Conservation (phyloP, 1,140 invertebrate genomes). For the Drosophila nebulosa region DNA sequence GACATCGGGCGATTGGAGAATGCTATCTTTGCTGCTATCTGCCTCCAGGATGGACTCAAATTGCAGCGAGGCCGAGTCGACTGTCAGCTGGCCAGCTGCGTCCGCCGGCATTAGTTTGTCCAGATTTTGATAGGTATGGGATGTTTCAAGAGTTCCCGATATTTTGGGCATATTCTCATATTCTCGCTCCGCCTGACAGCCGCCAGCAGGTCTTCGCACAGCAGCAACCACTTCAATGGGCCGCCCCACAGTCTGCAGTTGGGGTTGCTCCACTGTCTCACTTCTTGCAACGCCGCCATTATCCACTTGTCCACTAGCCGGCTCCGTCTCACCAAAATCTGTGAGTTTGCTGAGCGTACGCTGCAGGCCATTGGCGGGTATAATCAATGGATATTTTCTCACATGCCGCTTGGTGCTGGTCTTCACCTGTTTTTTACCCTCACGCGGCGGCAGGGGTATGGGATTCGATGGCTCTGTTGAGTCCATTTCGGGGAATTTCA, state of each 20-base stretch:
- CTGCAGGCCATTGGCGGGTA: conserved; percentile 85
- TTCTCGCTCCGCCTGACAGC: conserved; percentile 41
- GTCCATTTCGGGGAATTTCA: conserved; percentile 61
- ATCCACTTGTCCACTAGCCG: background rate
- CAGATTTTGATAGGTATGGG: conserved; percentile 74
- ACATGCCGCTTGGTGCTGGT: conserved; percentile 88
- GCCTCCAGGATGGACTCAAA: conserved; percentile 78
- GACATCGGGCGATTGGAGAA: conserved; percentile 70
- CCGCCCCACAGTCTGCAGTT: conserved; percentile 7
- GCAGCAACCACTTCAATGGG: conserved; percentile 64
- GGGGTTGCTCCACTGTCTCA: background rate
- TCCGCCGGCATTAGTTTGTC: conserved; percentile 60
- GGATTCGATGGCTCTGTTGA: conserved; percentile 84
- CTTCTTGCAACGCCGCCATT: background rate
- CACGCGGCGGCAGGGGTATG: conserved; percentile 91
- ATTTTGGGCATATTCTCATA: conserved; percentile 61
- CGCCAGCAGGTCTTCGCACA: conserved; percentile 32
- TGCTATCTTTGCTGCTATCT: conserved; percentile 59
- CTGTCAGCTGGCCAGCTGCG: conserved; percentile 61
- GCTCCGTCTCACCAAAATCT: conserved; percentile 59
- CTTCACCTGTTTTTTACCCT: conserved; percentile 86
- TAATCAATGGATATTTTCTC: conserved; percentile 93
- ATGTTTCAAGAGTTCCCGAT: background rate
- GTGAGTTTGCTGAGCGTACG: conserved; percentile 85
- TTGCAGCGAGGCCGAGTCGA: conserved; percentile 72